Evolutionary conservation across 2,113 vertebrate species (phyloP).

Genomic region (Gadus chalcogrammus): DNA sequence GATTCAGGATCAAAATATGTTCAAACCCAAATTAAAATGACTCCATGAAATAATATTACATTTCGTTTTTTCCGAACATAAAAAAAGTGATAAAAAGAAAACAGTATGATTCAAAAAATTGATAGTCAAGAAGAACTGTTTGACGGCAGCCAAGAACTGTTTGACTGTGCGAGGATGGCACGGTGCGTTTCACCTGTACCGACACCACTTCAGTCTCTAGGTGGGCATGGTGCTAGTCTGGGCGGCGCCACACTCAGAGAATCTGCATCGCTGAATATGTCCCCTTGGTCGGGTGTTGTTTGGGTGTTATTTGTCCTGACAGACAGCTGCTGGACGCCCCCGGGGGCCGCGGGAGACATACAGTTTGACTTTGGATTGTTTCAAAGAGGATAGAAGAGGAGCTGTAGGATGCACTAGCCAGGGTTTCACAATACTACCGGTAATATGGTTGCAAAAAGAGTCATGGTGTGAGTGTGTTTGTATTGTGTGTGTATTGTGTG

Average conservation of each 20-base stretch:
- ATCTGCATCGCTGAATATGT: conserved; percentile 35
- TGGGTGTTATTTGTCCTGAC: conserved; percentile 9
- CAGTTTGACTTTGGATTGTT: conserved; percentile 29
- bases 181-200: too few relatives aligned
- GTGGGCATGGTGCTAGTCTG: not conserved
- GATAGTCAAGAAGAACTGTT: too few relatives aligned
- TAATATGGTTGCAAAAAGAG: too few relatives aligned
- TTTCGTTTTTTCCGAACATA: not conserved
- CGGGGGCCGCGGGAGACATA: conserved; percentile 22
- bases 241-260: conserved; percentile 3
- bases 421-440: too few relatives aligned
- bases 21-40: not conserved
- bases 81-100: not conserved
- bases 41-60: not conserved
- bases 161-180: too few relatives aligned
- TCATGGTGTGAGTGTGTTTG: too few relatives aligned
- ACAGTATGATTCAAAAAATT: too few relatives aligned
- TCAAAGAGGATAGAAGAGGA: not conserved
- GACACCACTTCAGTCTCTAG: too few relatives aligned
- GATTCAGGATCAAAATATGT: not conserved
- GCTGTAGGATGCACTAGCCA: not conserved
- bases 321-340: conserved; percentile 36
- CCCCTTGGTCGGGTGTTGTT: conserved; percentile 16
- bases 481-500: too few relatives aligned
- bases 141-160: too few relatives aligned